Conservation (phyloP, 1,140 invertebrate species). For the Heliconius eleuchia region DNA sequence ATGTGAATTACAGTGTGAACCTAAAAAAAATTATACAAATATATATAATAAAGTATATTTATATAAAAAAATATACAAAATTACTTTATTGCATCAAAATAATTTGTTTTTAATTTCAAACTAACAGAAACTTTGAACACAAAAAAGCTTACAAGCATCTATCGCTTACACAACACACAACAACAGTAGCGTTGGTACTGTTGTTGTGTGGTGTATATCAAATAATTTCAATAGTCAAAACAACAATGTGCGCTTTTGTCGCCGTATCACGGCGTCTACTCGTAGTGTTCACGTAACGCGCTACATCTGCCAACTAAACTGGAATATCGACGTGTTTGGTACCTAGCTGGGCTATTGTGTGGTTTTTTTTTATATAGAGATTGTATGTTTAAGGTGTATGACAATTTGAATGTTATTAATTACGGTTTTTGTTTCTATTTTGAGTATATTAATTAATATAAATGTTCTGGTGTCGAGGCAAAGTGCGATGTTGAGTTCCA, state of each 20-base stretch:
- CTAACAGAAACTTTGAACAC: background rate
- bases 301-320: constrained; percentile 18
- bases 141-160: background rate
- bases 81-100: too few relatives aligned
- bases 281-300: background rate
- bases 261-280: background rate
- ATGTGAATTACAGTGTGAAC: too few relatives aligned
- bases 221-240: constrained; percentile 30
- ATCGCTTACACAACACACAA: background rate
- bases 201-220: constrained; percentile 7
- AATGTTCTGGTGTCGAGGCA: too few relatives aligned
- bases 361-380: background rate
- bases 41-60: too few relatives aligned
- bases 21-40: too few relatives aligned
- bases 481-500: too few relatives aligned
- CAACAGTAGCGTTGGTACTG: background rate
- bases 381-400: background rate
- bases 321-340: constrained; percentile 5
- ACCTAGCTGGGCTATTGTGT: background rate
- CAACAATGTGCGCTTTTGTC: constrained; percentile 21
- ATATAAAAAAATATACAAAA: too few relatives aligned
- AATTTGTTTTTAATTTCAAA: background rate
- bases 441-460: too few relatives aligned
- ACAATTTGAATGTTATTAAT: too few relatives aligned
- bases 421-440: too few relatives aligned